Conservation (phyloP, 23 tunicate genomes). For the Styela plicata region DNA sequence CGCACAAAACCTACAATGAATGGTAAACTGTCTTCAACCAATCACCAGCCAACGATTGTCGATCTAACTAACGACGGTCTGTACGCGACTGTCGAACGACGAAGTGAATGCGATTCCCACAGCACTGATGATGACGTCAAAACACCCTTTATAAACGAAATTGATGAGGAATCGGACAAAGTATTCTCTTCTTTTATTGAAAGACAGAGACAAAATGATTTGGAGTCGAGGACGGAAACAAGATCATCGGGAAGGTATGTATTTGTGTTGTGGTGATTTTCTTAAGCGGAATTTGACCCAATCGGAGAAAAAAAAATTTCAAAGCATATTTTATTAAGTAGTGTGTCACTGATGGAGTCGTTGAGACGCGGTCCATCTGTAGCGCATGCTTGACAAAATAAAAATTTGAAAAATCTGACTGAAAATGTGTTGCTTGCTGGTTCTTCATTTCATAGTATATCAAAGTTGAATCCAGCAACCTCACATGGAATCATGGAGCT, state of each 20-base stretch:
- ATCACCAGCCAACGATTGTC: background rate
- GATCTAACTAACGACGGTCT: background rate
- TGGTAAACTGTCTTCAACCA: background rate
- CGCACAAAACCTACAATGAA: background rate
- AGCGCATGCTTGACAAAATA: too few relatives aligned
- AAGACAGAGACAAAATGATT: background rate
- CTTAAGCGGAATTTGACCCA: too few relatives aligned
- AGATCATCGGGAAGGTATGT: slow-evolving; percentile 1
- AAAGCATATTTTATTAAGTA: too few relatives aligned
- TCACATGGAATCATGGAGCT: too few relatives aligned
- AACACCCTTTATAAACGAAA: background rate
- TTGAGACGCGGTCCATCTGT: too few relatives aligned
- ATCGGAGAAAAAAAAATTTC: too few relatives aligned
- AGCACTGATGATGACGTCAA: background rate
- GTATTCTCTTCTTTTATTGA: background rate
- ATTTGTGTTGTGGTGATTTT: too few relatives aligned
- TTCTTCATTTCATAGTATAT: too few relatives aligned
- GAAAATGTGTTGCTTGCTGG: too few relatives aligned
- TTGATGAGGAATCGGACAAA: background rate
- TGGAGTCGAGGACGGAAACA: background rate
- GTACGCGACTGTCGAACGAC: background rate
- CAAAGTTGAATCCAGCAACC: too few relatives aligned
- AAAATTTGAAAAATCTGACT: too few relatives aligned
- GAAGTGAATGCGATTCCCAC: background rate
- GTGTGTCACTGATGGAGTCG: too few relatives aligned